These are phyloP conservation scores for Wiebesia pumilae DNA, from an alignment of 1,140 invertebrate species.

Conservation along the genomic window DNA sequence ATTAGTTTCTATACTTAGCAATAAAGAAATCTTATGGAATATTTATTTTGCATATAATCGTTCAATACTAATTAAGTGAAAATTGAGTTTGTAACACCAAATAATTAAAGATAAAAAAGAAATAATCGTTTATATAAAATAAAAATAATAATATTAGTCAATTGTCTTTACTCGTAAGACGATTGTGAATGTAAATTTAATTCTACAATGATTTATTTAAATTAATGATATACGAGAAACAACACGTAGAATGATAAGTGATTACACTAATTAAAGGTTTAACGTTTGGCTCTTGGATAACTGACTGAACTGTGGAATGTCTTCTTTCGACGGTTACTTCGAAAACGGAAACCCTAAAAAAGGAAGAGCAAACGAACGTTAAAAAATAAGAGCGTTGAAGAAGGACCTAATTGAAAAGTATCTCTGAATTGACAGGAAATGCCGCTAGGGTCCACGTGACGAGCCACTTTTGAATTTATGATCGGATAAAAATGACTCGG, in stretches of 20 bases:
- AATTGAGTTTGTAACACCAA: too few relatives aligned
- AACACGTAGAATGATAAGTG: neutral
- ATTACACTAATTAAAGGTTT: constrained; percentile 26
- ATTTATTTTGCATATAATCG: too few relatives aligned
- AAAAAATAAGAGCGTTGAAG: neutral
- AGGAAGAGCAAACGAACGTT: neutral
- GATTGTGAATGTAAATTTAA: neutral
- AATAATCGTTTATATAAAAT: too few relatives aligned
- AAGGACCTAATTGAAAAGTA: constrained; percentile 38
- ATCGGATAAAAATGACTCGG: neutral
- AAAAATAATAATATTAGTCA: too few relatives aligned
- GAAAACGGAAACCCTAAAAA: neutral
- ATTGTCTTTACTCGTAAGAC: too few relatives aligned
- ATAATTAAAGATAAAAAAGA: too few relatives aligned
- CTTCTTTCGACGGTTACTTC: neutral
- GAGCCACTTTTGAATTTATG: constrained; percentile 7
- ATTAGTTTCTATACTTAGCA: too few relatives aligned
- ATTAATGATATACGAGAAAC: neutral
- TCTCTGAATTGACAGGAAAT: constrained; percentile 1
- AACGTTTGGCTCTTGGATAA: neutral
- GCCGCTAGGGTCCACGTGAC: neutral
- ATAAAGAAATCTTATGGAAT: too few relatives aligned
- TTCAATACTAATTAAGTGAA: too few relatives aligned
- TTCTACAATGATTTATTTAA: neutral
- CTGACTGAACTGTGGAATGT: neutral